Evolutionary conservation across 2,888 invertebrate genomes (phyloP).

Genomic region (Prenolepis imparis): DNA sequence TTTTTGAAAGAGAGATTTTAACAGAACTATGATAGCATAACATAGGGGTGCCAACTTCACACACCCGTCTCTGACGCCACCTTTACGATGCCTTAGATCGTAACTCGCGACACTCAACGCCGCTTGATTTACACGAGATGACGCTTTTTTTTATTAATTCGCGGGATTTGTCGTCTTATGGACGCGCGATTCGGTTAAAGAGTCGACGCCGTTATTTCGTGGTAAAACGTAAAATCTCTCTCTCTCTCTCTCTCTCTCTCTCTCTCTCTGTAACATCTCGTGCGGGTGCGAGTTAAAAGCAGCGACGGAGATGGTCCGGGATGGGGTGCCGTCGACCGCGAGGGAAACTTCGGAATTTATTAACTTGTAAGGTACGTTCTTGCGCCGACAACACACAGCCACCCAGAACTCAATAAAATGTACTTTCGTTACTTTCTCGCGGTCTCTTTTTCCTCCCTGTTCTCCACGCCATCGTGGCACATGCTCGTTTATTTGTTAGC

Average conservation of each 20-base stretch:
- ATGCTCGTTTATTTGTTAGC: constrained; percentile 70
- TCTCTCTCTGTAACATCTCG: neutral
- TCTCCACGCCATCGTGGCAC: constrained; percentile 36
- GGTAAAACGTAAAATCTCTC: constrained; percentile 25
- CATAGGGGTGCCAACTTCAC: too few relatives aligned
- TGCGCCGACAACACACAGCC: constrained; percentile 60
- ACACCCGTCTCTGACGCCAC: too few relatives aligned
- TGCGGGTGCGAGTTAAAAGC: constrained; percentile 34
- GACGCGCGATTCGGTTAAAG: constrained; percentile 18
- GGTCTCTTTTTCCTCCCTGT: constrained; percentile 58
- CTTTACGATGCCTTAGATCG: constrained; percentile 38
- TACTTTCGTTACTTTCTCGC: constrained; percentile 75
- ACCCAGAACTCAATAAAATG: constrained; percentile 71
- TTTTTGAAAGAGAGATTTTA: too few relatives aligned
- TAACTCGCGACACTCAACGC: constrained; percentile 23
- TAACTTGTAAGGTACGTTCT: constrained; percentile 75
- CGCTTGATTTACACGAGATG: constrained; percentile 22
- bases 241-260: neutral
- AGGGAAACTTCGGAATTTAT: constrained; percentile 73
- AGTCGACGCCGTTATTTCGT: constrained; percentile 23
- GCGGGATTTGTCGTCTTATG: neutral
- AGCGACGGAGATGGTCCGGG: neutral
- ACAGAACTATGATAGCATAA: too few relatives aligned
- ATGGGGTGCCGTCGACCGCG: constrained; percentile 30
- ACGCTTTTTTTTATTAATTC: constrained; percentile 39